A percentile compares a stretch with the other conserved stretches of the same genome.
These are phyloP conservation scores for Crotalus helleri DNA, from an alignment of 2,113 vertebrate species.

Conservation along the genomic window DNA sequence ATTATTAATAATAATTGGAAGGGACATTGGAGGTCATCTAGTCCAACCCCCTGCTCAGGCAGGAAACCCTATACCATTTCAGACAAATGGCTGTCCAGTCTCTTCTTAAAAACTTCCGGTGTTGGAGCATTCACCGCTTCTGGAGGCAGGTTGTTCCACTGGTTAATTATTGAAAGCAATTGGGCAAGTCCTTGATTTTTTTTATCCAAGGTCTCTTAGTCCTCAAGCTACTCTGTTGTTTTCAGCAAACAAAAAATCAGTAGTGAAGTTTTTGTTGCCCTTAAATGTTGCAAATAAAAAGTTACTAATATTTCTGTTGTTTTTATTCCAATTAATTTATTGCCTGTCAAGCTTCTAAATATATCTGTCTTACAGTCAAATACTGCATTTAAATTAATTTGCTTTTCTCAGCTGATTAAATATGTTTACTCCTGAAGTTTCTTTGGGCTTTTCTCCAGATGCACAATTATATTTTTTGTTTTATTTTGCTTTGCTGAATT, in stretches of 20 bases:
- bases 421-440: constrained; percentile 33
- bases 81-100: too few species aligned
- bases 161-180: background rate
- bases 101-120: too few species aligned
- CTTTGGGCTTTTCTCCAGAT: constrained; percentile 1
- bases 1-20: too few species aligned
- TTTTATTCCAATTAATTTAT: constrained; percentile 14
- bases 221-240: background rate
- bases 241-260: background rate
- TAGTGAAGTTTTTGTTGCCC: background rate
- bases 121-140: too few species aligned
- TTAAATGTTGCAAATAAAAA: background rate
- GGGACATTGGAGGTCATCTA: too few species aligned
- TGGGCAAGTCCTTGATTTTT: background rate
- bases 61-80: too few species aligned
- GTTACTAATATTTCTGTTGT: constrained; percentile 15
- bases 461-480: constrained; percentile 19
- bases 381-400: constrained; percentile 10
- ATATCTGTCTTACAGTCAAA: constrained; percentile 11
- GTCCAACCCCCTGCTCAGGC: too few species aligned
- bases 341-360: constrained; percentile 14
- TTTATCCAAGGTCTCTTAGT: background rate
- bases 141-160: too few species aligned
- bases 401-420: constrained; percentile 26
- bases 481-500: constrained; percentile 7